Percentiles rank a stretch among this genome's conserved stretches.
Evolutionary conservation across 2,113 vertebrate species (phyloP).

Genomic region (Sprattus sprattus): DNA sequence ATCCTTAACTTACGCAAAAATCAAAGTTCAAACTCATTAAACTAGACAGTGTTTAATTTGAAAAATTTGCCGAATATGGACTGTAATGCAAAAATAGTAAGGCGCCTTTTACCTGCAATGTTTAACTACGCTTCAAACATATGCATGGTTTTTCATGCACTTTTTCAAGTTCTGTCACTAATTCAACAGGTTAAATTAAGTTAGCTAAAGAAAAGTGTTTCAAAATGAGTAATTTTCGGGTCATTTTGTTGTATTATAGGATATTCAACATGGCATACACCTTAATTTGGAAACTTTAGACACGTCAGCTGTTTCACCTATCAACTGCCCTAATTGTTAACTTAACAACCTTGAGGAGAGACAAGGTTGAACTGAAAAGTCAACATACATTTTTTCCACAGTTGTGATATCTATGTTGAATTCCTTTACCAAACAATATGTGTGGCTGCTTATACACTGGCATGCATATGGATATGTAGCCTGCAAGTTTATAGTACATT

Average conservation of each 20-base stretch:
- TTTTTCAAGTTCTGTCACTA: background rate
- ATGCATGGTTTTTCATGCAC: background rate
- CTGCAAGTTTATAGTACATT: background rate
- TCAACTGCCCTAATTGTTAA: constrained; percentile 46
- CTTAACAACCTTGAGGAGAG: constrained; percentile 61
- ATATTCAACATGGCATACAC: constrained; percentile 7
- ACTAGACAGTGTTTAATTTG: background rate
- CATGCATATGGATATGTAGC: background rate
- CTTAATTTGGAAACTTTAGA: constrained; percentile 49
- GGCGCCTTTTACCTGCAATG: background rate
- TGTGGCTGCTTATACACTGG: background rate
- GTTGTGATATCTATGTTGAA: constrained; percentile 29
- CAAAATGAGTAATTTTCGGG: background rate
- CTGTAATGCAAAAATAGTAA: background rate
- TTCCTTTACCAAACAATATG: background rate
- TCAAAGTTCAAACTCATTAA: background rate
- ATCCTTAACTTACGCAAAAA: background rate
- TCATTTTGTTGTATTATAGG: background rate
- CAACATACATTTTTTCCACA: constrained; percentile 25
- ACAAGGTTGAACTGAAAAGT: constrained; percentile 46
- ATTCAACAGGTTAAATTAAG: constrained; percentile 4
- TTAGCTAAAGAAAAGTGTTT: background rate
- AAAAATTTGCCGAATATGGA: background rate
- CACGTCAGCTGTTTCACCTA: constrained; percentile 51
- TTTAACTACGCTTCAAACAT: background rate